phyloP scores from a whole-genome alignment of 2,113 vertebrate genomes.

The Cephalopterus ornatus region DNA sequence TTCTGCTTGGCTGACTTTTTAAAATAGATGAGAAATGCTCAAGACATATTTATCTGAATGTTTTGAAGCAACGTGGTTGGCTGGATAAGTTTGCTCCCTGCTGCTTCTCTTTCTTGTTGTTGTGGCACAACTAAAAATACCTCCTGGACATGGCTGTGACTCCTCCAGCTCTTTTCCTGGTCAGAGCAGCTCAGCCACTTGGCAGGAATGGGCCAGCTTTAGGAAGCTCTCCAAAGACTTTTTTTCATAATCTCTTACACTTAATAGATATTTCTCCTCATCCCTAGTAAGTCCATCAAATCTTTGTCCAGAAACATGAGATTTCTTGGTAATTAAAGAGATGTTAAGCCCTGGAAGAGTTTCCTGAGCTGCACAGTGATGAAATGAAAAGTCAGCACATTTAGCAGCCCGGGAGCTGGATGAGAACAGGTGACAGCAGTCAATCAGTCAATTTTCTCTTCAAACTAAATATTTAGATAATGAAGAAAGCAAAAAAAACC shows the following conservation, averaged over 20 bases:
- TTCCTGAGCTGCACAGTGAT: neutral
- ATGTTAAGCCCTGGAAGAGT: neutral
- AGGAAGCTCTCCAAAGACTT: neutral
- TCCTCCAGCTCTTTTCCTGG: neutral
- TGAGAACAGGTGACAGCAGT: neutral
- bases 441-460: neutral
- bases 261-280: constrained; percentile 16
- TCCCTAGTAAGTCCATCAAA: neutral
- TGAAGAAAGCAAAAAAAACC: neutral
- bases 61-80: neutral
- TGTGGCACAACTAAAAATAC: neutral
- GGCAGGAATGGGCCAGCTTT: neutral
- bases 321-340: constrained; percentile 26
- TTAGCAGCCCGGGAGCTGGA: neutral
- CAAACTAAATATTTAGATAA: neutral
- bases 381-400: neutral
- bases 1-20: neutral
- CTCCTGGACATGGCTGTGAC: neutral
- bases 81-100: neutral
- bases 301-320: neutral
- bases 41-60: constrained; percentile 31
- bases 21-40: constrained; percentile 34
- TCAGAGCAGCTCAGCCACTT: neutral
- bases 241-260: neutral
- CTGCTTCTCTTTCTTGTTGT: neutral